Evolutionary conservation across 2,888 invertebrate genomes (phyloP), one percentile per base, ranked within the genome.

Genomic region (Drosophila neutralis): DNA sequence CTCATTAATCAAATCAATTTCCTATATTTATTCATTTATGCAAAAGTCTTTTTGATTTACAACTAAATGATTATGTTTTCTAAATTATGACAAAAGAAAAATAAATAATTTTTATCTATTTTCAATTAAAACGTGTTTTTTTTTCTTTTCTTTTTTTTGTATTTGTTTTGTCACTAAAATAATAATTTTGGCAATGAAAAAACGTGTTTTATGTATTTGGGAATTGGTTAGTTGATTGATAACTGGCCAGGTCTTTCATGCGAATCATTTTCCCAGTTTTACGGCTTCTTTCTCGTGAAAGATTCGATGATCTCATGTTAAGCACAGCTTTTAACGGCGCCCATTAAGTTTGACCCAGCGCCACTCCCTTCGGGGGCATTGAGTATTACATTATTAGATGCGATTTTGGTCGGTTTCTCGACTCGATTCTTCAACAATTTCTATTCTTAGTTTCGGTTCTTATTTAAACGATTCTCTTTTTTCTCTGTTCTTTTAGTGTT

Each of bases 271-370:
- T 38, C 29, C 56, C 35, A 8, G 45, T 45, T 73, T 73, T 42
- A 45, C 40, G 18, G 10, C 35, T 31, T 29, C 35, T 40, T 42
- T 59, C 52, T 60, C 42, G 73, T 18, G 29, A 27, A 27, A 29
- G 29, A 29, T 29, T 33, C 48, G 66, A 80, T 80, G 80, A 80
- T 67, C 76, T 76, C 80, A 79, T 74, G 54, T 59, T 54, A 38
- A 60, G 42, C 51, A 60, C 15, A 21, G 59, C 35, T 52, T 52
- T 57, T 48, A 59, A 45, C 49, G 38, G 49, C 31, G 38, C 36
- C 49, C 64, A 64, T 63, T 68, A 52, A 24, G 52, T 45, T 45
- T 48, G 64, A 70, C 54, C 56, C 54, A 48, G 40, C 40, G 74
- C 59, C 76, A 76, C 79, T 45, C 76, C 76, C 74, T 54, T 61